phyloP scores from a whole-genome alignment of 2,888 invertebrate genomes.

The Cyaniris semiargus region DNA sequence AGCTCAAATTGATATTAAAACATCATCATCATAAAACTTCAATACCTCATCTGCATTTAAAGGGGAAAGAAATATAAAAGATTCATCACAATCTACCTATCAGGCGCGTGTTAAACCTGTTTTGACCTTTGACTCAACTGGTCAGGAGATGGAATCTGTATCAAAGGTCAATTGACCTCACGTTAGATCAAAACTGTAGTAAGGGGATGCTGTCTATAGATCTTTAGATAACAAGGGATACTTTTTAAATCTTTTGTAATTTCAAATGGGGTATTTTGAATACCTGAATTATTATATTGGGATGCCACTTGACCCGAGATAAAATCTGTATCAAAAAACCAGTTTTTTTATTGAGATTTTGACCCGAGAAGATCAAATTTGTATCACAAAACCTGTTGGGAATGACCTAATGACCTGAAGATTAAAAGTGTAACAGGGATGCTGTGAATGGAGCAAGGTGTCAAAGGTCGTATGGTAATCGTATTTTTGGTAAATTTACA shows the following conservation, averaged over 20 bases:
- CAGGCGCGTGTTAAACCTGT: conserved; percentile 27
- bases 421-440: conserved; percentile 58
- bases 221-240: neutral
- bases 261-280: neutral
- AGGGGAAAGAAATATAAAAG: neutral
- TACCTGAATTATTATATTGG: conserved; percentile 34
- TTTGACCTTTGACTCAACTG: conserved; percentile 30
- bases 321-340: conserved; percentile 37
- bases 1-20: neutral
- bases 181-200: conserved; percentile 59
- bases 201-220: conserved; percentile 43
- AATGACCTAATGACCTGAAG: conserved; percentile 42
- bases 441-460: conserved; percentile 52
- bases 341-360: conserved; percentile 30
- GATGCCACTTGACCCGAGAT: conserved; percentile 39
- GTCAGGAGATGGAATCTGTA: conserved; percentile 35
- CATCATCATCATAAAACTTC: neutral
- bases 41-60: conserved; percentile 3
- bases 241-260: neutral
- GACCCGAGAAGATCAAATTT: conserved; percentile 34
- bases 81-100: conserved; percentile 24
- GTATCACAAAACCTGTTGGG: conserved; percentile 38
- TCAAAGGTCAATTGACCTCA: conserved; percentile 39
- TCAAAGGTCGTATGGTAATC: conserved; percentile 25
- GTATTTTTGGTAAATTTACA: neutral